A percentile compares a stretch with the other conserved stretches of the same genome.
Conservation (phyloP, 2,888 invertebrate genomes). For the Matsumyia berberina region DNA sequence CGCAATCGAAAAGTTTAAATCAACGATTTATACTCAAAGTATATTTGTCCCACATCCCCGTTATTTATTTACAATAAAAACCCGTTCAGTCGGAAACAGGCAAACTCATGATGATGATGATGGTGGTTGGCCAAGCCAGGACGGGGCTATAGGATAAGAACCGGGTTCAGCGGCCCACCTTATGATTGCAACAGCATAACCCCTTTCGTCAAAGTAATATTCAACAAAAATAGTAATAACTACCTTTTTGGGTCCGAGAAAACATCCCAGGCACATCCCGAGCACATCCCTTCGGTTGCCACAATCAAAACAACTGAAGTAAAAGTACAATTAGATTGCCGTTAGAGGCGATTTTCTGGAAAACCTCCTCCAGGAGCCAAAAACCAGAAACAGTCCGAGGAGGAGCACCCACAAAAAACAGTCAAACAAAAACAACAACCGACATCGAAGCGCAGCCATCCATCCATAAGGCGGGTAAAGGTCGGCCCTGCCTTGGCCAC, state of each 20-base stretch:
- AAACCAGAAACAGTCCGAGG: conserved; percentile 20
- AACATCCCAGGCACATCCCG: conserved; percentile 36
- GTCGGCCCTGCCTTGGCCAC: conserved; percentile 40
- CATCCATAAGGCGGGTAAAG: conserved; percentile 65
- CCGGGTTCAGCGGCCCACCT: conserved; percentile 15
- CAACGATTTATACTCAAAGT: conserved; percentile 33
- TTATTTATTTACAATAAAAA: conserved; percentile 68
- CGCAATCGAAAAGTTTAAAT: conserved; percentile 64
- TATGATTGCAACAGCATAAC: conserved; percentile 6
- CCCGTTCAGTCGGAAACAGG: conserved; percentile 55
- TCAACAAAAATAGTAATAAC: conserved; percentile 62
- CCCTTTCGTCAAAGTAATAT: conserved; percentile 55
- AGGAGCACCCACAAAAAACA: conserved; percentile 21
- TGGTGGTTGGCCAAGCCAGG: neutral
- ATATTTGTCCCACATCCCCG: conserved; percentile 28
- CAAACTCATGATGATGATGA: conserved; percentile 53
- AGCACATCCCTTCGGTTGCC: conserved; percentile 31
- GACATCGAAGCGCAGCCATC: conserved; percentile 42
- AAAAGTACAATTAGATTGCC: conserved; percentile 74
- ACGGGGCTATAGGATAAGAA: neutral
- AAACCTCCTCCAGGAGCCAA: conserved; percentile 44
- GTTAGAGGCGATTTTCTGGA: conserved; percentile 66
- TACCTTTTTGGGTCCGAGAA: conserved; percentile 55
- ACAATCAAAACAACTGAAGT: conserved; percentile 75
- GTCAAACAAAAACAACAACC: conserved; percentile 62